Evolutionary conservation across 2,888 invertebrate species (phyloP).

Genomic region (Prosopocoilus inquinatus): DNA sequence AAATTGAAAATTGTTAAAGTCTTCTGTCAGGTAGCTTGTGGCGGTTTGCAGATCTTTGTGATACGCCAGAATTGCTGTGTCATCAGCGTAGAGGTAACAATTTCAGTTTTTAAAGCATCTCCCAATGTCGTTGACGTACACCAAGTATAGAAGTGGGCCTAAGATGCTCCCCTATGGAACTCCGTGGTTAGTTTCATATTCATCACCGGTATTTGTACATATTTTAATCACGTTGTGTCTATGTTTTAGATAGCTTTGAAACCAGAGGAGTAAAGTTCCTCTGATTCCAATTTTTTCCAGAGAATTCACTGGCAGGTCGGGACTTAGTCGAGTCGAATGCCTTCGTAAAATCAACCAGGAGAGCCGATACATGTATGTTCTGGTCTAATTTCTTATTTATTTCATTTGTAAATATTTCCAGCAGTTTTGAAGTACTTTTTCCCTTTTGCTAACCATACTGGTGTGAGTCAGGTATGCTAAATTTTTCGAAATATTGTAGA

Average conservation of each 20-base stretch:
- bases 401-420: background rate
- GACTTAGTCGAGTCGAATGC: background rate
- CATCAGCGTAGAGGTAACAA: no score
- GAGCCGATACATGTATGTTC: background rate
- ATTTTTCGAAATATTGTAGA: background rate
- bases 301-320: background rate
- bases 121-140: no score
- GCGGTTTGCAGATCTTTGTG: no score
- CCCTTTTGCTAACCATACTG: background rate
- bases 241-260: background rate
- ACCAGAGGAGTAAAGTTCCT: background rate
- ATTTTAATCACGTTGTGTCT: background rate
- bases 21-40: no score
- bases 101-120: no score
- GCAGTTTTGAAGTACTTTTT: background rate
- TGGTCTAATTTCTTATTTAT: background rate
- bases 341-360: background rate
- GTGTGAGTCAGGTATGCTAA: background rate
- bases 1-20: no score
- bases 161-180: background rate
- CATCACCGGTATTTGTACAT: background rate
- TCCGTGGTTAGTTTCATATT: background rate
- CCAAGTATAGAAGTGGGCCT: no score
- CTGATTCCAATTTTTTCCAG: background rate
- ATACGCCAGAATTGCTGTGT: no score